Base-by-base conservation (phyloP, 1,140 invertebrate species). In the Philaenus spumarius region DNA sequence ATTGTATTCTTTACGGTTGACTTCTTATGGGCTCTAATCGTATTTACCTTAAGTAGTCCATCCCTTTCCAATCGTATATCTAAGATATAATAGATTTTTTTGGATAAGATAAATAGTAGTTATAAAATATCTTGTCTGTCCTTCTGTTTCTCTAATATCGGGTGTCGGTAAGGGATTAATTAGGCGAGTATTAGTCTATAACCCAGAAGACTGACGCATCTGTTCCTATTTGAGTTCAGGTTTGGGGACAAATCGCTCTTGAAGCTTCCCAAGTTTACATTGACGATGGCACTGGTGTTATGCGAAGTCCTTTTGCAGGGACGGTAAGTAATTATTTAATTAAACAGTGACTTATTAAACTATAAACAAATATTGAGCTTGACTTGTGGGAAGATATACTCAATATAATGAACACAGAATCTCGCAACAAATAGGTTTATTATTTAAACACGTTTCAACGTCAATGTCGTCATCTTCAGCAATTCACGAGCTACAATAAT, bases 181-280 rank as follows among this genome's bases (percentile, higher is more conserved):
- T n/a, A n/a, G n/a, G n/a, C n/a, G n/a, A n/a, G n/a, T n/a, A n/a
- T n/a, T n/a, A n/a, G n/a, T n/a, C n/a, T n/a, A n/a, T n/a, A n/a
- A 26, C 47, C 15, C 30, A n/a, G 20, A 26, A 17, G 15, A n/a
- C 47, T 30, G 23, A 23, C n/a, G 6, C 42, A 47, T 14, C 2
- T 20, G 4, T 47, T 23, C 14, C 20, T 51, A 9, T 30, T 9
- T 9, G 26, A 30, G 26, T 30, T 24, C 82, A 88, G 72, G 80
- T 90, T 63, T 90, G 87, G 88, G 86, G 86, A 57, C 87, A 91
- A 71, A 75, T 90, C 62, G 86, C 88, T 50, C 76, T 90, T 37
- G 88, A 91, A 72, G 86, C 86, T 34, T 87, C 86, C 63, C 87
- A 90, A 73, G 85, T 90, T 59, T 90, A 90, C 72, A 78, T 90